Evolutionary conservation across 2,113 vertebrate species (phyloP).

Genomic region (Scatophagus argus): DNA sequence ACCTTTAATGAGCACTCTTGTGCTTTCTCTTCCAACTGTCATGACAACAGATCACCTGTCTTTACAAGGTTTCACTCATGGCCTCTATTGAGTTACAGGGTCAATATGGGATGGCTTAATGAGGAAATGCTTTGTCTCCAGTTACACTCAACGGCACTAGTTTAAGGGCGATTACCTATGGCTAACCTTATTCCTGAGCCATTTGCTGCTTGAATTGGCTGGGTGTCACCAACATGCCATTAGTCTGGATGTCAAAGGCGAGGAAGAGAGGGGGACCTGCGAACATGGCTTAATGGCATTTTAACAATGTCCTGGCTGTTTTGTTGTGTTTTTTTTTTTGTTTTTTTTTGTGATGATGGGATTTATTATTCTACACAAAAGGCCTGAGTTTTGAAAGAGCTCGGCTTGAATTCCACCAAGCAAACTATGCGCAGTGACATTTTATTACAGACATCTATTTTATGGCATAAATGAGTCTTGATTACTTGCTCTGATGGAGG

Average conservation of each 20-base stretch:
- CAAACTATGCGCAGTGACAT: slow-evolving; percentile 4
- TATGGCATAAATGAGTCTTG: slow-evolving; percentile 1
- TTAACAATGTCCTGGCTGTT: slow-evolving; percentile 64
- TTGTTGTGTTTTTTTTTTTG: slow-evolving; percentile 43
- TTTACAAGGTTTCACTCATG: slow-evolving; percentile 75
- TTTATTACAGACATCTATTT: slow-evolving; percentile 1
- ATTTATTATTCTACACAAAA: slow-evolving; percentile 45
- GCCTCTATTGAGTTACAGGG: slow-evolving; percentile 80
- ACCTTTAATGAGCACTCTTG: slow-evolving; percentile 77
- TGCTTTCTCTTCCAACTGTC: slow-evolving; percentile 74
- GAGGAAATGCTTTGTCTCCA: slow-evolving; percentile 76
- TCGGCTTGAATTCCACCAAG: slow-evolving; percentile 2
- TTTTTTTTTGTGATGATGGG: slow-evolving; percentile 26
- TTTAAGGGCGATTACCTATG: slow-evolving; percentile 75
- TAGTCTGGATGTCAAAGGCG: slow-evolving; percentile 59
- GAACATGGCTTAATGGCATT: slow-evolving; percentile 56
- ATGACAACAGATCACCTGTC: slow-evolving; percentile 84
- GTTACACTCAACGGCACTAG: slow-evolving; percentile 73
- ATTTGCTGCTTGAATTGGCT: slow-evolving; percentile 71
- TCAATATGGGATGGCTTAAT: slow-evolving; percentile 69
- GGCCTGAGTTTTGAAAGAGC: slow-evolving; percentile 23
- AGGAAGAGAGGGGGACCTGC: slow-evolving; percentile 15
- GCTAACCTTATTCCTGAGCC: slow-evolving; percentile 74
- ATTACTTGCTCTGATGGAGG: slow-evolving; percentile 29
- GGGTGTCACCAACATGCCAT: slow-evolving; percentile 68